These are phyloP conservation scores for Denticeps clupeoides DNA, from an alignment of 2,797 vertebrate species.

Conservation along the genomic window DNA sequence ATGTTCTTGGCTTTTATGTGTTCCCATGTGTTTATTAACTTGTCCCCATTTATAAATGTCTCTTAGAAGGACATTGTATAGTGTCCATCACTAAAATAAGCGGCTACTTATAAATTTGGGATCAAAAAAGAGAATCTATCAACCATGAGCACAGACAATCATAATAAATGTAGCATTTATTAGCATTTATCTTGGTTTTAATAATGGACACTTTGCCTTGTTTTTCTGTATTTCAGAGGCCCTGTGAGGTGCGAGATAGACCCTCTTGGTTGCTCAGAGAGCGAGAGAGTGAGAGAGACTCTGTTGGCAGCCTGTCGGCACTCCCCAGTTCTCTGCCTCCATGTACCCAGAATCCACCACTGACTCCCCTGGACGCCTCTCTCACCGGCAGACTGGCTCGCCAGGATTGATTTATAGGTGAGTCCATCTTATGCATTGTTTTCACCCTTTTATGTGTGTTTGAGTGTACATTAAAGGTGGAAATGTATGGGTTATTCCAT, in stretches of 20 bases:
- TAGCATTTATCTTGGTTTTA: not conserved
- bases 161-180: not conserved
- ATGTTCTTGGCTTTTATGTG: too few relatives aligned
- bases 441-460: not conserved
- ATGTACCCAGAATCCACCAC: constrained; percentile 99
- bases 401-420: constrained; percentile 98
- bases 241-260: constrained; percentile 35
- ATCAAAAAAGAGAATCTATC: too few relatives aligned
- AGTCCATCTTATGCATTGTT: constrained; percentile 15
- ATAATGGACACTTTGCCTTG: not conserved
- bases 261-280: constrained; percentile 32
- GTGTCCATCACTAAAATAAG: too few relatives aligned
- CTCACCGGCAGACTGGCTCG: constrained; percentile 87
- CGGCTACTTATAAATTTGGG: too few relatives aligned
- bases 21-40: too few relatives aligned
- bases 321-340: constrained; percentile 61
- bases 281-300: constrained; percentile 33
- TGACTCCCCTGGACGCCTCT: constrained; percentile 93
- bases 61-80: too few relatives aligned
- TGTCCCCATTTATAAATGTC: too few relatives aligned
- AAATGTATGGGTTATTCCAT: too few relatives aligned
- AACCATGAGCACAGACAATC: not conserved
- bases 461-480: too few relatives aligned
- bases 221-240: constrained; percentile 28
- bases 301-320: constrained; percentile 59